Conservation (phyloP, 2,797 vertebrate species). For the Cynodonichthys magdalenae region DNA sequence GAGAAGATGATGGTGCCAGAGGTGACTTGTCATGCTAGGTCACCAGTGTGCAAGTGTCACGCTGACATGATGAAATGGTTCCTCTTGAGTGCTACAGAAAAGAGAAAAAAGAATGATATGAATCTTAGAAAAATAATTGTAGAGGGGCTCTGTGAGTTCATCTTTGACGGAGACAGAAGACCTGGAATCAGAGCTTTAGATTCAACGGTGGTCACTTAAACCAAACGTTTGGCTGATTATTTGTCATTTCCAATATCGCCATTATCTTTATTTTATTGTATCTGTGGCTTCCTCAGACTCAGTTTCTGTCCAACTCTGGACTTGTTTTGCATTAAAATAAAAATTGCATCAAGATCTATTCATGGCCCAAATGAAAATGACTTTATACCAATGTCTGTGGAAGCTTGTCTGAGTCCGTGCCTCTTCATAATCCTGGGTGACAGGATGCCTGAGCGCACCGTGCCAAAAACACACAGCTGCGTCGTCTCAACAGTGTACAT, state of each 20-base stretch:
- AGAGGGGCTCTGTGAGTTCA: slow-evolving; percentile 59
- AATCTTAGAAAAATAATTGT: slow-evolving; percentile 60
- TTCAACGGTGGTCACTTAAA: slow-evolving; percentile 31
- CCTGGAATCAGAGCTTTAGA: slow-evolving; percentile 32
- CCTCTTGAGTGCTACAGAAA: slow-evolving; percentile 35
- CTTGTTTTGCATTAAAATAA: slow-evolving; percentile 40
- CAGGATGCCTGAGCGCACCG: slow-evolving; percentile 25
- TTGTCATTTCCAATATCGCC: slow-evolving; percentile 31
- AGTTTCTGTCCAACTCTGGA: slow-evolving; percentile 5
- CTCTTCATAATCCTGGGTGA: slow-evolving; percentile 41
- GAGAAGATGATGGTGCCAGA: slow-evolving; percentile 28
- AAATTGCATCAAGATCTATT: slow-evolving; percentile 25
- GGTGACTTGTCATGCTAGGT: slow-evolving; percentile 48
- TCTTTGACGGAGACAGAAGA: slow-evolving; percentile 39
- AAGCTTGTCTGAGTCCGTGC: slow-evolving; percentile 16
- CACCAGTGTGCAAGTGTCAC: slow-evolving; percentile 46
- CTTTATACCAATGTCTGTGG: slow-evolving; percentile 27
- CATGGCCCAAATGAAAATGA: slow-evolving; percentile 15
- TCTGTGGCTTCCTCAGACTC: background rate
- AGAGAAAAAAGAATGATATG: slow-evolving; percentile 38
- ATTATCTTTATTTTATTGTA: slow-evolving; percentile 31
- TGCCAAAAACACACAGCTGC: slow-evolving; percentile 27
- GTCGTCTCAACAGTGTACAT: slow-evolving; percentile 22
- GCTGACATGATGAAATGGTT: slow-evolving; percentile 55
- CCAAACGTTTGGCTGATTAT: slow-evolving; percentile 32